Evolutionary conservation across 92 coral and sea anemone species (phyloP), one percentile per base, ranked within the genome.

Genomic region (Phenganax subtilis): DNA sequence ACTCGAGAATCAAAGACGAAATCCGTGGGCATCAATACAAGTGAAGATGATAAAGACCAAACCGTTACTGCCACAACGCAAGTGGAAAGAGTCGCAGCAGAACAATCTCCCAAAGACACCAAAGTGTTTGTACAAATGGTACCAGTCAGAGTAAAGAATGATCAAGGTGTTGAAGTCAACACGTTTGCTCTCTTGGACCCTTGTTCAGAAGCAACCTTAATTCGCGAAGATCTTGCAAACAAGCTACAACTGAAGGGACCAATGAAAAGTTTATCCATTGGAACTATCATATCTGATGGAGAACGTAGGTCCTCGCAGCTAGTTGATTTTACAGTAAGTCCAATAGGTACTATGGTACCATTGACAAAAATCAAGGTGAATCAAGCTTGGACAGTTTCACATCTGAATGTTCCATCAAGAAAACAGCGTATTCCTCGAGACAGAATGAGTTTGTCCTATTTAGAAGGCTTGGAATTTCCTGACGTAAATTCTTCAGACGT

Each of bases 371-470:
- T 66, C 20, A 66, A 30, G 1, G 72, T 15, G 9, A 30, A 29
- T 16, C 72, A 66, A 66, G 72, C 72, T 9, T 29, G 72, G 72
- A 66, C 72, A 66, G 72, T 66, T 12, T 51, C 72, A 66, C 72
- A 1, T 29, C 20, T 66, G 72, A 66, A 66, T 20, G 72, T 66
- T 14, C 72, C 30, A 6, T 66, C 72, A 27, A 37, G 72, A 5
- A 37, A 15, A 37, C 72, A 66, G 12, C 72, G 7, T 30, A 0
- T 66, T 66, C 16, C 44, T 27, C 72, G 0, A 0, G 1, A 66
- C 7, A 51, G 72, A 66, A 51, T 51, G 31, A 20, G 5, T 0
- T 25, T 25, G 10, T 66, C 72, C 20, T 66, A 66, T 30, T 66
- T 66, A 51, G 72, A 66, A 27, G 53, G 72, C 3, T 16, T 66